Base-by-base conservation (phyloP, 2,797 vertebrate species). In the Alfaro cultratus region DNA sequence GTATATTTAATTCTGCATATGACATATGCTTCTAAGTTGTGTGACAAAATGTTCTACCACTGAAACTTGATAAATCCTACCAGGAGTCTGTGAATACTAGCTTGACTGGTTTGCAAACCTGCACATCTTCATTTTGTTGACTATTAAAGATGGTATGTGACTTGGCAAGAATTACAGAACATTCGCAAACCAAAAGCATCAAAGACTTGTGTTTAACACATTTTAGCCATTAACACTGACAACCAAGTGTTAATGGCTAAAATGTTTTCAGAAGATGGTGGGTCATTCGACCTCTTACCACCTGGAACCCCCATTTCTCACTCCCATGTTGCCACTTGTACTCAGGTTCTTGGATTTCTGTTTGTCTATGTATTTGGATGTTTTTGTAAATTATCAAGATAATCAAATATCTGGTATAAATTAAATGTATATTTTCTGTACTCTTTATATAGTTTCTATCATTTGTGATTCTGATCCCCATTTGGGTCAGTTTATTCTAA, bases 81-180 rank as follows among this genome's bases (percentile, higher is more conserved):
- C 3, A 12, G 11, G 34, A 75, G 51, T 64, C 21, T 16, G 9
- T 39, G 39, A 81, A 49, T 49, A 45, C 5, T 53, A 34, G 11
- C 57, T 31, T 70, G 8, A 79, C 51, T 31, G 36, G 31, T 62
- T 77, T 62, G 8, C 1, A 74, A 85, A 85, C 51, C 13, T 34
- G 23, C n/a, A 4, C 3, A 31, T 71, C 74, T 72, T 39, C 49
- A 78, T 68, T 23, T 67, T 51, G n/a, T 71, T n/a, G 78, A 23
- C 18, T 11, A 3, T 67, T 67, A 39, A 78, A 73, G 23, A 64
- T 6, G 10, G 23, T 23, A 55, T 5, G 29, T 49, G 7, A 53
- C 39, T 34, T 70, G 41, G 26, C 12, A 5, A 31, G 71, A 77
- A 53, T 6, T 68, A 53, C n/a, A 43, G 15, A 45, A 53, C 2